phyloP scores from a whole-genome alignment of 2,888 invertebrate genomes.

The Doris montereyensis region DNA sequence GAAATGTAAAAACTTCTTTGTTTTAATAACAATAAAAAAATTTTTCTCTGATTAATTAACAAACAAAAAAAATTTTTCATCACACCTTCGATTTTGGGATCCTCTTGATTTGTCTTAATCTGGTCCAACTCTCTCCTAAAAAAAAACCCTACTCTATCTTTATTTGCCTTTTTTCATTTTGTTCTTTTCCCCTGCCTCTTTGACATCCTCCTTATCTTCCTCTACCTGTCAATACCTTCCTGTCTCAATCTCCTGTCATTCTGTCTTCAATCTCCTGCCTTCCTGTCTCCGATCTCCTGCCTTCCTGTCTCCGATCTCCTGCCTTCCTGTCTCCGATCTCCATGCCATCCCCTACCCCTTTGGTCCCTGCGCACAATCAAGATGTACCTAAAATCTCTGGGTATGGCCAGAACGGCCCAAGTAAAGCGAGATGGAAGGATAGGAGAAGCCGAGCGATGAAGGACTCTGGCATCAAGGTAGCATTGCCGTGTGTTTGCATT shows the following conservation, averaged over 20 bases:
- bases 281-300: neutral
- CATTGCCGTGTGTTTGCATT: no score
- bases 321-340: slow-evolving; percentile 5
- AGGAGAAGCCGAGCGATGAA: slow-evolving; percentile 92
- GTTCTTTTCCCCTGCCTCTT: no score
- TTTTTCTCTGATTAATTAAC: no score
- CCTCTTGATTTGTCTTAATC: no score
- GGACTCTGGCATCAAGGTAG: slow-evolving; percentile 89
- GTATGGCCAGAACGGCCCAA: slow-evolving; percentile 71
- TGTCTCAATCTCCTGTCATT: neutral
- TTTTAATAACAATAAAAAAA: no score
- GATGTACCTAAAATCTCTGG: slow-evolving; percentile 94
- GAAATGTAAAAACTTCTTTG: no score
- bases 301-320: neutral
- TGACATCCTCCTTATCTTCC: neutral
- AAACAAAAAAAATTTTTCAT: no score
- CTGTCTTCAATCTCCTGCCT: neutral
- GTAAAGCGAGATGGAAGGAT: slow-evolving; percentile 88
- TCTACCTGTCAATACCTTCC: neutral
- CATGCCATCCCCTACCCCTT: slow-evolving; percentile 42
- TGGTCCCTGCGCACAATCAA: slow-evolving; percentile 62
- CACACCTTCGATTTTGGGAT: no score
- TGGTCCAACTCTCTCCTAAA: no score
- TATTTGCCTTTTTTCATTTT: no score
- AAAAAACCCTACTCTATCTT: no score